These are phyloP conservation scores for Troides oblongomaculatus DNA, from an alignment of 2,888 invertebrate species.

Conservation along the genomic window DNA sequence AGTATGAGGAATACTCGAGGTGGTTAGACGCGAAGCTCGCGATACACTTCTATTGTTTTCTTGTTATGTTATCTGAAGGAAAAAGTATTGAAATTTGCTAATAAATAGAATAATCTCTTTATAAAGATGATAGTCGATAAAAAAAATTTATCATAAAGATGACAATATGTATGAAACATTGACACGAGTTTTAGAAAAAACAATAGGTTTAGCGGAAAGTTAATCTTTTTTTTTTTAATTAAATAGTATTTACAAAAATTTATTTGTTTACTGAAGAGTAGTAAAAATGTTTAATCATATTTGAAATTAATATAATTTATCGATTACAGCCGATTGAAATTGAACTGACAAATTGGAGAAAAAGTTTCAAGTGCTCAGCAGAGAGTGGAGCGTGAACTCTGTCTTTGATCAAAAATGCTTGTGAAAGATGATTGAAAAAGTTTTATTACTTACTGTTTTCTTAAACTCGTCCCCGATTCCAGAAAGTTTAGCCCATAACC, in stretches of 20 bases:
- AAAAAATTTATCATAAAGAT: too few species aligned
- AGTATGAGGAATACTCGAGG: neutral
- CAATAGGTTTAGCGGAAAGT: too few species aligned
- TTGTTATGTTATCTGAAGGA: neutral
- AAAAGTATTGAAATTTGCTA: neutral
- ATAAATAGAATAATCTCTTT: too few species aligned
- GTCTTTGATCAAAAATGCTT: conserved; percentile 22
- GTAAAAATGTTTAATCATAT: too few species aligned
- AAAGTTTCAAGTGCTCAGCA: conserved; percentile 5
- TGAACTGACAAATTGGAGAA: conserved; percentile 1
- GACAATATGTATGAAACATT: too few species aligned
- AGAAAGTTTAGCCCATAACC: conserved; percentile 13
- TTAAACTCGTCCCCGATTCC: conserved; percentile 16
- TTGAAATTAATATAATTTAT: neutral
- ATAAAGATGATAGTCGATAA: too few species aligned
- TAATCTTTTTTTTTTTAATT: too few species aligned
- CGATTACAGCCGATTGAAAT: neutral
- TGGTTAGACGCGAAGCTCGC: neutral
- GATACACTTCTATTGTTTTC: neutral
- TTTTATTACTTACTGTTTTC: conserved; percentile 23
- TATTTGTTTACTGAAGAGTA: too few species aligned
- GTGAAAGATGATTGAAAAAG: conserved; percentile 27
- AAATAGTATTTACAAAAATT: too few species aligned
- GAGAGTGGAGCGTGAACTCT: conserved; percentile 4
- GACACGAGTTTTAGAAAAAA: too few species aligned